phyloP scores from a whole-genome alignment of 2,113 vertebrate species.

The Eulemur macaco region DNA sequence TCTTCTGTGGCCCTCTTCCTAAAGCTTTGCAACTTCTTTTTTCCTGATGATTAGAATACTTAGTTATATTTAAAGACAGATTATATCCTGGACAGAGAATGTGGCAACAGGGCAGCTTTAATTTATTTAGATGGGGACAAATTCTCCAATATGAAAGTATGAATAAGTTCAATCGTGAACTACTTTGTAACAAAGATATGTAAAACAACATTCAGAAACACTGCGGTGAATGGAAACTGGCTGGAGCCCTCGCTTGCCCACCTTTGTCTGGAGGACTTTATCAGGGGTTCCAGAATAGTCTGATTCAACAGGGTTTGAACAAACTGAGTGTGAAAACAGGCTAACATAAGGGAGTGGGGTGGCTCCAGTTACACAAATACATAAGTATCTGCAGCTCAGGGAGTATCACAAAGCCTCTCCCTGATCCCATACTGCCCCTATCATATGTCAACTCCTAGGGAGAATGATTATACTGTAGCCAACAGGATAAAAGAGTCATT shows the following conservation, averaged over 20 bases:
- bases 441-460: background rate
- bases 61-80: background rate
- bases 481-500: background rate
- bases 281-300: background rate
- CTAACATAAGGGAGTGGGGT: background rate
- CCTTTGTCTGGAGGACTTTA: background rate
- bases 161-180: background rate
- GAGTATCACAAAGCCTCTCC: background rate
- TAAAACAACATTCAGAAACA: background rate
- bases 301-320: background rate
- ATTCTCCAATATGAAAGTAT: background rate
- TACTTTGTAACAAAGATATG: background rate
- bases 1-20: background rate
- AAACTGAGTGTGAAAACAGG: background rate
- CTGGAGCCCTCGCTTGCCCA: background rate
- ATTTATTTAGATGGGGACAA: background rate
- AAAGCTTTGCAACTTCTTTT: background rate
- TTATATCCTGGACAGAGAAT: background rate
- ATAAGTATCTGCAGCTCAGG: background rate
- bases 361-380: background rate
- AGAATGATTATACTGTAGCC: background rate
- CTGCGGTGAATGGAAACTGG: background rate
- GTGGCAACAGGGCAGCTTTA: background rate
- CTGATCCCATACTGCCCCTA: background rate
- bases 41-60: background rate